Percentiles rank a stretch among this genome's conserved stretches.
phyloP scores from a whole-genome alignment of 2,888 invertebrate genomes.

The Ptilodon capucinus region DNA sequence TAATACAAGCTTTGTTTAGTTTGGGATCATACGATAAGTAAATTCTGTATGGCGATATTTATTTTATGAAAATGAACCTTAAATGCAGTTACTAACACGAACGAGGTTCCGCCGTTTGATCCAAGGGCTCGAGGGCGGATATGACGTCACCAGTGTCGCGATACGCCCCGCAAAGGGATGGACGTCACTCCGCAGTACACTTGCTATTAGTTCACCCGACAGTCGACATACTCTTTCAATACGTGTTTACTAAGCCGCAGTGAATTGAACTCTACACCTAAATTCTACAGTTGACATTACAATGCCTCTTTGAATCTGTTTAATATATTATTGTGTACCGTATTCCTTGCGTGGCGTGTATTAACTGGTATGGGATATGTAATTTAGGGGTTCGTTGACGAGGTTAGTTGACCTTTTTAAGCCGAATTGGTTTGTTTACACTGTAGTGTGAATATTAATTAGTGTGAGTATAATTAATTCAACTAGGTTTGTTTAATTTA shows the following conservation, averaged over 20 bases:
- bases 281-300: not conserved
- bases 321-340: not conserved
- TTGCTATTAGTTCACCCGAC: not conserved
- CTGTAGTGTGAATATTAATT: not conserved
- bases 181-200: constrained; percentile 30
- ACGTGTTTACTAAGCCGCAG: not conserved
- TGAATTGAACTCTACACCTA: not conserved
- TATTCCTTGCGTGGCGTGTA: constrained; percentile 18
- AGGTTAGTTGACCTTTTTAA: not conserved
- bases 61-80: no score
- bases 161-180: constrained; percentile 29
- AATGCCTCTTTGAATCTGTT: not conserved
- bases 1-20: no score
- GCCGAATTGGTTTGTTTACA: not conserved
- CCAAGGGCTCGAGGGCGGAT: constrained; percentile 32
- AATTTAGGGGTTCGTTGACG: not conserved
- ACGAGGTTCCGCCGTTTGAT: constrained; percentile 15
- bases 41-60: no score
- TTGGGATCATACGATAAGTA: no score
- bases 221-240: not conserved
- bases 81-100: no score
- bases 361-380: constrained; percentile 9
- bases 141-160: constrained; percentile 54
- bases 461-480: no score
- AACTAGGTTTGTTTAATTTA: no score